Percentiles rank a stretch among this genome's conserved stretches.
Evolutionary conservation across 92 coral and sea anemone genomes (phyloP).

Genomic region (Zoanthus gigantus): DNA sequence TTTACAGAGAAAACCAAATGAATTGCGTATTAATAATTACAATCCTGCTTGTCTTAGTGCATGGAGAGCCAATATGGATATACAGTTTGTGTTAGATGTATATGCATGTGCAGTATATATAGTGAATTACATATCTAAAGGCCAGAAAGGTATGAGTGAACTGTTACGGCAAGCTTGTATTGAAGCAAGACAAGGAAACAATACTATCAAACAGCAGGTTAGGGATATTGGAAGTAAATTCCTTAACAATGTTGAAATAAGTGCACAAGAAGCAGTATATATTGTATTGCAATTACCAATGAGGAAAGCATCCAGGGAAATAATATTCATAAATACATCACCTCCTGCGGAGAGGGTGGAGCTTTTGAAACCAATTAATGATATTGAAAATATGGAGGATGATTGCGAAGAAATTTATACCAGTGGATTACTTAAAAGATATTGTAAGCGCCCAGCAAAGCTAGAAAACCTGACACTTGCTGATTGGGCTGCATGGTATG

Average conservation of each 20-base stretch:
- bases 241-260: constrained; percentile 2
- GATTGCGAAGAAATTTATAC: constrained; percentile 3
- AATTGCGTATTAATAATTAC: constrained; percentile 1
- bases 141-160: constrained; percentile 55
- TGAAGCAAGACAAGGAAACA: constrained; percentile 46
- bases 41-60: constrained; percentile 2
- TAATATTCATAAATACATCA: constrained; percentile 3
- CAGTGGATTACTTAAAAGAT: constrained; percentile 3
- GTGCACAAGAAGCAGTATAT: constrained; percentile 4
- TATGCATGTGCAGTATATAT: neutral
- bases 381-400: constrained; percentile 7
- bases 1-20: neutral
- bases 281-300: constrained; percentile 14
- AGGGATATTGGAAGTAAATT: constrained; percentile 21
- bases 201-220: neutral
- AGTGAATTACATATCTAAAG: constrained; percentile 26
- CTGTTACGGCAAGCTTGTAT: constrained; percentile 46
- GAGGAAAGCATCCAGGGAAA: constrained; percentile 9
- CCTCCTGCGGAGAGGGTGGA: constrained; percentile 7
- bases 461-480: constrained; percentile 5
- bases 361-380: neutral
- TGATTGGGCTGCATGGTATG: constrained; percentile 9
- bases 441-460: constrained; percentile 9
- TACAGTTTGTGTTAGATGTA: constrained; percentile 11
- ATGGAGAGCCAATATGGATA: constrained; percentile 14